Conservation (phyloP, 2,797 vertebrate species). For the Danio jaintianensis region DNA sequence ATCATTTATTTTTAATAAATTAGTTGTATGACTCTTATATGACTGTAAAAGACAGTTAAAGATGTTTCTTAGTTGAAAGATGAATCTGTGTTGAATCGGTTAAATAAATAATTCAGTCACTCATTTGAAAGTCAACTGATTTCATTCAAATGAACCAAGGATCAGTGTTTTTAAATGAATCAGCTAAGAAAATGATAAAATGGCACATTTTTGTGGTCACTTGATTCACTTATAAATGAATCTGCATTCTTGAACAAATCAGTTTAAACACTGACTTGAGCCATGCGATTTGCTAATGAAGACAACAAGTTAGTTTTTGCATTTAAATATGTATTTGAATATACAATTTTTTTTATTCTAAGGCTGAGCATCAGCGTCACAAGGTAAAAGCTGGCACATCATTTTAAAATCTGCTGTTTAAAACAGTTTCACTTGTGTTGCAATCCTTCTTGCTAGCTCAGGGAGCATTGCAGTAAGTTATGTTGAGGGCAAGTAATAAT, state of each 20-base stretch:
- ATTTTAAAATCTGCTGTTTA: not conserved
- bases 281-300: too few relatives aligned
- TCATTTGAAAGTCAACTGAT: not conserved
- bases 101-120: not conserved
- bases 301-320: not conserved
- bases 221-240: not conserved
- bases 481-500: constrained; percentile 18
- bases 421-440: constrained; percentile 1
- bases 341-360: not conserved
- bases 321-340: not conserved
- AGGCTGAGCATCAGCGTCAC: not conserved
- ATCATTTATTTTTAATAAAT: too few relatives aligned
- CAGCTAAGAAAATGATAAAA: not conserved
- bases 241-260: not conserved
- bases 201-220: not conserved
- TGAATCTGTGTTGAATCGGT: not conserved
- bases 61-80: not conserved
- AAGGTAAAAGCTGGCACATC: not conserved
- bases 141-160: too few relatives aligned
- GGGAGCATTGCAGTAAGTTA: constrained; percentile 15
- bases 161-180: not conserved
- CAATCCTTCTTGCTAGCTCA: not conserved
- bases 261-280: not conserved
- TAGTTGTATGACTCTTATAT: too few relatives aligned
- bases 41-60: too few relatives aligned